A percentile compares a stretch with the other conserved stretches of the same genome.
Conservation (phyloP, 1,140 invertebrate genomes). For the Aphelinus certus region DNA sequence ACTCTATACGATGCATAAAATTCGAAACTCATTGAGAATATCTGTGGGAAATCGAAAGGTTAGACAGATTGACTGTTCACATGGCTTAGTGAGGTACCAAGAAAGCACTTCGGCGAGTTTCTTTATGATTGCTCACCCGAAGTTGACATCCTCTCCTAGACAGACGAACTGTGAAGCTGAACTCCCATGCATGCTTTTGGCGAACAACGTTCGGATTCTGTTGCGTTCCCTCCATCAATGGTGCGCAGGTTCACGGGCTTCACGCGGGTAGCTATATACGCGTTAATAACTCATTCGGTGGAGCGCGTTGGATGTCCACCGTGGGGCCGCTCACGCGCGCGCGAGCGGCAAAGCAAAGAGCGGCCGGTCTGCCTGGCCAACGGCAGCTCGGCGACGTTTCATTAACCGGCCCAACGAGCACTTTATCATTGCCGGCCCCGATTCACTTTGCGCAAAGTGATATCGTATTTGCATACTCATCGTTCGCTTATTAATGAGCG, state of each 20-base stretch:
- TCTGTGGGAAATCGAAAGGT: no score
- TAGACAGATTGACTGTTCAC: no score
- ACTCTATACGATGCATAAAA: no score
- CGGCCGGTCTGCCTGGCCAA: slow-evolving; percentile 31
- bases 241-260: background rate
- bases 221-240: no score
- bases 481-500: slow-evolving; percentile 19
- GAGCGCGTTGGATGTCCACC: slow-evolving; percentile 46
- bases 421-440: slow-evolving; percentile 43
- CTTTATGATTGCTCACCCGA: no score
- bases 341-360: slow-evolving; percentile 28
- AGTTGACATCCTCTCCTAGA: no score
- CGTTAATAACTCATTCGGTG: slow-evolving; percentile 47
- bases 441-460: slow-evolving; percentile 21
- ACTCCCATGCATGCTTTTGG: no score
- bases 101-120: no score
- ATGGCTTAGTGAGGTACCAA: no score
- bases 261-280: background rate
- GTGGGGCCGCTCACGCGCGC: slow-evolving; percentile 18
- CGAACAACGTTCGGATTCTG: no score
- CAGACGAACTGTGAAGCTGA: no score
- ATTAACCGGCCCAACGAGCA: slow-evolving; percentile 40
- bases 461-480: background rate
- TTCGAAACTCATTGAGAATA: no score
- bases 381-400: slow-evolving; percentile 46